Conservation (phyloP, 2,797 vertebrate species). For the Podargus strigoides region DNA sequence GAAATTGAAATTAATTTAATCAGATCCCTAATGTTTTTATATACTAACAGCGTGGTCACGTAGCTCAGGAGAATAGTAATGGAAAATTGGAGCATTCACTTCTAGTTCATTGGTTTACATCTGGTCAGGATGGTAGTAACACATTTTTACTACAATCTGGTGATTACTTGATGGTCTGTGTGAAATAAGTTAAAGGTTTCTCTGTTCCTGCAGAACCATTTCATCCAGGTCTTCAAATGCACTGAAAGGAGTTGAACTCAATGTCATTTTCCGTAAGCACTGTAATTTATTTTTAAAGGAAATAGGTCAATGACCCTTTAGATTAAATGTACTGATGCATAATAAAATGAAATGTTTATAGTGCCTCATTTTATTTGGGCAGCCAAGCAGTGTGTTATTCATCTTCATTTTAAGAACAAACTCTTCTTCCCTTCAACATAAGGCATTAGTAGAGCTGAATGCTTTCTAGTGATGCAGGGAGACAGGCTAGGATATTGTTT, state of each 20-base stretch:
- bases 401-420: conserved; percentile 8
- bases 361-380: neutral
- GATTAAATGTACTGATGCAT: neutral
- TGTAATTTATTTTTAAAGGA: neutral
- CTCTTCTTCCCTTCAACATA: neutral
- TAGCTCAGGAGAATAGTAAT: neutral
- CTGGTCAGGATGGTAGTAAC: neutral
- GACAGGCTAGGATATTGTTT: conserved; percentile 6
- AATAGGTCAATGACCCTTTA: neutral
- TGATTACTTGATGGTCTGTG: neutral
- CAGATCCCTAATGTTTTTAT: neutral
- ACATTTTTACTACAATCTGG: neutral
- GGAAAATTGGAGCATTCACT: neutral
- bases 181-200: neutral
- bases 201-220: neutral
- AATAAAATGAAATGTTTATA: neutral
- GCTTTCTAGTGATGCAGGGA: neutral
- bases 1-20: neutral
- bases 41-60: neutral
- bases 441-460: neutral
- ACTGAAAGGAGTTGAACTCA: neutral
- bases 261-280: neutral
- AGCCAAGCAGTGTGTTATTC: neutral
- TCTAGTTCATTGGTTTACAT: neutral
- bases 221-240: neutral